A percentile compares a stretch with the other conserved stretches of the same genome.
phyloP scores from a whole-genome alignment of 2,797 vertebrate species.

The Borostomias antarcticus region DNA sequence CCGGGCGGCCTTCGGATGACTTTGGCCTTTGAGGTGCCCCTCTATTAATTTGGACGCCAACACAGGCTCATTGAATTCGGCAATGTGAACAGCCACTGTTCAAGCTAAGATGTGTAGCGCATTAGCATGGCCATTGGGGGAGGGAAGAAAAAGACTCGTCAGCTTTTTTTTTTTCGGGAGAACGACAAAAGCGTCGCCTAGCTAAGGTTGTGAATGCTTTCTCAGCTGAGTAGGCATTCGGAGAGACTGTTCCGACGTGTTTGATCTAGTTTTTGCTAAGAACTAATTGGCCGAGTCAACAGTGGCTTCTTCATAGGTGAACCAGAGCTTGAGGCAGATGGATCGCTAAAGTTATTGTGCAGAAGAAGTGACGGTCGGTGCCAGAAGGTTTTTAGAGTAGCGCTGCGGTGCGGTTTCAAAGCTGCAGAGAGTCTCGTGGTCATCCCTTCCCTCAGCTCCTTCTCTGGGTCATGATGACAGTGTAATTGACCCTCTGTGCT shows the following conservation, averaged over 20 bases:
- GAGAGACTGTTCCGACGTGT: too few relatives aligned
- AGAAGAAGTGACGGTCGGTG: conserved; percentile 6
- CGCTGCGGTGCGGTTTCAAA: conserved; percentile 24
- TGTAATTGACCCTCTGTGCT: conserved; percentile 17
- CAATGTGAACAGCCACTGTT: conserved; percentile 21
- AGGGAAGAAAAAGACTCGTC: conserved; percentile 11
- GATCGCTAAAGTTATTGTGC: neutral
- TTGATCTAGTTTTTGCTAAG: neutral
- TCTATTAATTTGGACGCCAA: conserved; percentile 10
- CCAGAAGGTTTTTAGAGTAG: conserved; percentile 11
- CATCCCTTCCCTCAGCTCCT: conserved; percentile 21
- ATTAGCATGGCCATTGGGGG: too few relatives aligned
- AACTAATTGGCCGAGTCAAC: conserved; percentile 8
- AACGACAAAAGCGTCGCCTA: neutral
- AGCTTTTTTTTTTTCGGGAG: neutral
- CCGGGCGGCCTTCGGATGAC: conserved; percentile 20
- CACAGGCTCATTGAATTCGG: conserved; percentile 22
- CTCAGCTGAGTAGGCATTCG: neutral
- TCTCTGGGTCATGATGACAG: conserved; percentile 8
- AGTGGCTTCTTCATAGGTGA: neutral
- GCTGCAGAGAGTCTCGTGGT: conserved; percentile 18
- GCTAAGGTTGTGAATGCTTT: conserved; percentile 1
- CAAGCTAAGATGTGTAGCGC: conserved; percentile 9
- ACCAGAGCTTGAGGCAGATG: neutral
- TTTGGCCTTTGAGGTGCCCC: conserved; percentile 11